Percentiles rank a stretch among this genome's conserved stretches.
phyloP scores from a whole-genome alignment of 2,888 invertebrate species.

The Heterodera filipjevi region DNA sequence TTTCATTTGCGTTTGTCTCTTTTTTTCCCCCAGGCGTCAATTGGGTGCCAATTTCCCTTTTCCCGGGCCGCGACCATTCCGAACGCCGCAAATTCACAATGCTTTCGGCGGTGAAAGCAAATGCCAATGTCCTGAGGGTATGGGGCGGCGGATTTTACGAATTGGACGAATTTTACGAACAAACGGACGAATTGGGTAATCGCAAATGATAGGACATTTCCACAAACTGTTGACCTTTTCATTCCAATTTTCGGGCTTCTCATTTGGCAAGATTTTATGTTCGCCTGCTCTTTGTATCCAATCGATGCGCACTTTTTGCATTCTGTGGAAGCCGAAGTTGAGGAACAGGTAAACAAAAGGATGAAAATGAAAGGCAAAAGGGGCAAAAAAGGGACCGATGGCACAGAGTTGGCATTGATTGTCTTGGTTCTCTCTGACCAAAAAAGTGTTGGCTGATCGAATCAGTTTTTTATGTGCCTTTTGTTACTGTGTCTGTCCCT shows the following conservation, averaged over 20 bases:
- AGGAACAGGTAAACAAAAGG: slow-evolving; percentile 43
- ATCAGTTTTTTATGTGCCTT: too few species aligned
- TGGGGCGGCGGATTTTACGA: slow-evolving; percentile 99
- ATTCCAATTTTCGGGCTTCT: slow-evolving; percentile 75
- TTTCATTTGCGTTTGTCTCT: slow-evolving; percentile 1
- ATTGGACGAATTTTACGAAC: slow-evolving; percentile 81
- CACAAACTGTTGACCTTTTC: too few species aligned
- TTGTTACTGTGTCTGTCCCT: too few species aligned
- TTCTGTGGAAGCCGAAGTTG: slow-evolving; percentile 78
- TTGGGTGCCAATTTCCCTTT: slow-evolving; percentile 59
- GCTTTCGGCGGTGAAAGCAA: slow-evolving; percentile 69
- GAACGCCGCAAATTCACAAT: slow-evolving; percentile 42
- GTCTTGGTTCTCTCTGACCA: too few species aligned
- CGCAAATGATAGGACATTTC: too few species aligned
- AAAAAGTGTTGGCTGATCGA: too few species aligned
- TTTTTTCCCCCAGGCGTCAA: slow-evolving; percentile 70
- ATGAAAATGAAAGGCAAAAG: not conserved
- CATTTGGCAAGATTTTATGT: slow-evolving; percentile 97
- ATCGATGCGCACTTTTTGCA: slow-evolving; percentile 75
- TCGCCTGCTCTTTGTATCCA: slow-evolving; percentile 94
- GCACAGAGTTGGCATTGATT: not conserved
- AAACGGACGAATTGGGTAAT: slow-evolving; percentile 75
- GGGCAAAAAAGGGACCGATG: too few species aligned
- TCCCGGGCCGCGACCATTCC: slow-evolving; percentile 44
- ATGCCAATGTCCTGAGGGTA: slow-evolving; percentile 89